phyloP scores from a whole-genome alignment of 2,797 vertebrate species.

The Capromys pilorides region DNA sequence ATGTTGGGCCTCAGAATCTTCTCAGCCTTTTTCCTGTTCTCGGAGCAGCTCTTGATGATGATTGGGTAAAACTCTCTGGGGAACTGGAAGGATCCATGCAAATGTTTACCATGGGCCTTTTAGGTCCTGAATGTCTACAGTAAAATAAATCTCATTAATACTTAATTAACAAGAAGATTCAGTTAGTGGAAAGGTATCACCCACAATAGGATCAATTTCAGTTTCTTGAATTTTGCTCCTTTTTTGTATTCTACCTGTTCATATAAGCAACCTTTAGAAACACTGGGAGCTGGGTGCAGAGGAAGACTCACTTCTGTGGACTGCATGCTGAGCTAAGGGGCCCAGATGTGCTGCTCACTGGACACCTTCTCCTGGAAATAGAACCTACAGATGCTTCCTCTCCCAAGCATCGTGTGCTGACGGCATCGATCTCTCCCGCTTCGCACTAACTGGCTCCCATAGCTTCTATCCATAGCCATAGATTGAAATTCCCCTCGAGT shows the following conservation, averaged over 20 bases:
- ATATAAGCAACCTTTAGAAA: not conserved
- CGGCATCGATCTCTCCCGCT: not conserved
- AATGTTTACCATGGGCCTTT: not conserved
- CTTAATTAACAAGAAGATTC: not conserved
- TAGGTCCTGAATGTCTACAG: not conserved
- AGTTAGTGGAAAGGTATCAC: not conserved
- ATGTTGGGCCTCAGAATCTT: not conserved
- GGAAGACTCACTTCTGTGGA: not conserved
- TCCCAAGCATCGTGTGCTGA: conserved; percentile 13
- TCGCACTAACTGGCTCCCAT: conserved; percentile 1
- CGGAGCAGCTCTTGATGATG: not conserved
- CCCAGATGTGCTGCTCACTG: not conserved
- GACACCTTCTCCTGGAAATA: not conserved
- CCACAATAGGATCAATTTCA: not conserved
- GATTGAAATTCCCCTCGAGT: not conserved
- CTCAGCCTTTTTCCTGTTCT: not conserved
- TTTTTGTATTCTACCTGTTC: not conserved
- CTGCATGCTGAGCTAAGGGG: not conserved
- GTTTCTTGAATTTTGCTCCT: conserved; percentile 13
- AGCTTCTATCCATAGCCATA: not conserved
- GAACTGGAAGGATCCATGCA: not conserved
- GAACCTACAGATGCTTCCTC: not conserved
- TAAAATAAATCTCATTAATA: not conserved
- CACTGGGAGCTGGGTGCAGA: not conserved
- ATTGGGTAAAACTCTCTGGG: not conserved